Conservation (phyloP, 2,888 invertebrate species). For the Dryobotodes eremita region DNA sequence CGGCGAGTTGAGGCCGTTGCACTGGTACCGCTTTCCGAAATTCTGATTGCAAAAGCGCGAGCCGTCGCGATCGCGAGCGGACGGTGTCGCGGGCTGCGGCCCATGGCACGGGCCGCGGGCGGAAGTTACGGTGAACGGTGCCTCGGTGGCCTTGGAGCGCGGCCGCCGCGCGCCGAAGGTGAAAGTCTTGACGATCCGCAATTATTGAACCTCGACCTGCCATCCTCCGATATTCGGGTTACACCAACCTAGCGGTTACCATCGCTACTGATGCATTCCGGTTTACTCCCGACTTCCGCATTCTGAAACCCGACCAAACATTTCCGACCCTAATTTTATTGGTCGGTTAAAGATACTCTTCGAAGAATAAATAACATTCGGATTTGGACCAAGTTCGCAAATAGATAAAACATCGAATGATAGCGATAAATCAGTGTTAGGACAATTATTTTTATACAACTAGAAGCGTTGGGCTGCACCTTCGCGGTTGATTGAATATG, state of each 20-base stretch:
- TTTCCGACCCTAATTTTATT: slow-evolving; percentile 61
- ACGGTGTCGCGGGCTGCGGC: slow-evolving; percentile 66
- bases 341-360: slow-evolving; percentile 32
- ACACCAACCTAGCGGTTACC: slow-evolving; percentile 70
- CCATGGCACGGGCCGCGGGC: slow-evolving; percentile 77
- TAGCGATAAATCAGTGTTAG: slow-evolving; percentile 58
- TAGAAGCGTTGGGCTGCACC: slow-evolving; percentile 74
- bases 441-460: slow-evolving; percentile 66
- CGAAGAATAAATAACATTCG: slow-evolving; percentile 42
- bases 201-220: slow-evolving; percentile 88
- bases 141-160: slow-evolving; percentile 85
- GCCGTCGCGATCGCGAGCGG: slow-evolving; percentile 69
- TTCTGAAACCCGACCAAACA: slow-evolving; percentile 65
- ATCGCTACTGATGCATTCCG: slow-evolving; percentile 64
- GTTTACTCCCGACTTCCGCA: slow-evolving; percentile 77
- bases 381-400: slow-evolving; percentile 50
- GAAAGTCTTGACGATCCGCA: slow-evolving; percentile 88
- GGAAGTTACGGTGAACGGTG: slow-evolving; percentile 86
- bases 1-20: slow-evolving; percentile 75
- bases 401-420: slow-evolving; percentile 54
- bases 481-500: slow-evolving; percentile 86
- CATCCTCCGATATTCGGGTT: slow-evolving; percentile 85
- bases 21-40: slow-evolving; percentile 82
- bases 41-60: slow-evolving; percentile 82
- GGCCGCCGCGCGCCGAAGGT: slow-evolving; percentile 87